These are phyloP conservation scores for Eumeta japonica DNA, from an alignment of 1,140 invertebrate species.

Conservation along the genomic window DNA sequence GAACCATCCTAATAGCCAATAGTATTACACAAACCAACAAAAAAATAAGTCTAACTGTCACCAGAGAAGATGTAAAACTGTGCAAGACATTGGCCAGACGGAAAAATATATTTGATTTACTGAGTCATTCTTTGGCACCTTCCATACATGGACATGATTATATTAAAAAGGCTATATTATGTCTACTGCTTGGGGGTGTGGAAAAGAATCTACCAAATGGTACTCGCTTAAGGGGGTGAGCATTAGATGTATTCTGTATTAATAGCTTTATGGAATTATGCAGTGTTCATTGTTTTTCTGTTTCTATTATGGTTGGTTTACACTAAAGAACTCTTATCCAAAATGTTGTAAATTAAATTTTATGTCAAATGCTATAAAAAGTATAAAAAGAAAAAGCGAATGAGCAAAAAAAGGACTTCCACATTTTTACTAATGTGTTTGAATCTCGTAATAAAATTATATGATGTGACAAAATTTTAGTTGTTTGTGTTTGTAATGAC, in stretches of 20 bases:
- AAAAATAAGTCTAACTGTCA: conserved; percentile 81
- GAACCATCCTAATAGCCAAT: conserved; percentile 92
- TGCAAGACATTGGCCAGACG: conserved; percentile 86
- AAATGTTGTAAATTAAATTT: conserved; percentile 4
- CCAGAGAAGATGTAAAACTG: conserved; percentile 82
- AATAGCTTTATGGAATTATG: neutral
- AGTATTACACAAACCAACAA: conserved; percentile 89
- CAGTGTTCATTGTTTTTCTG: too few species aligned
- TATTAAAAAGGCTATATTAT: conserved; percentile 96
- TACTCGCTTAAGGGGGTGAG: conserved; percentile 88
- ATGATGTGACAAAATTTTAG: too few species aligned
- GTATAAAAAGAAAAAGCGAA: too few species aligned
- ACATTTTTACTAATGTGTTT: too few species aligned
- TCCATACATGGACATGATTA: conserved; percentile 97
- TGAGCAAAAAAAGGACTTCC: too few species aligned
- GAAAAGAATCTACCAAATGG: conserved; percentile 97
- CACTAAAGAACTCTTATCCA: too few species aligned
- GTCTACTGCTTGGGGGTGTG: conserved; percentile 90
- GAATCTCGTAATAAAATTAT: too few species aligned
- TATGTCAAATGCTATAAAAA: neutral
- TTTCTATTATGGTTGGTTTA: too few species aligned
- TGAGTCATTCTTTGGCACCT: conserved; percentile 92
- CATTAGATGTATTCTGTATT: conserved; percentile 5
- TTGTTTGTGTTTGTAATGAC: too few species aligned
- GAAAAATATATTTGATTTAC: conserved; percentile 81